Evolutionary conservation across 2,888 invertebrate genomes (phyloP).

Genomic region (Zhuqinia jingwanae): DNA sequence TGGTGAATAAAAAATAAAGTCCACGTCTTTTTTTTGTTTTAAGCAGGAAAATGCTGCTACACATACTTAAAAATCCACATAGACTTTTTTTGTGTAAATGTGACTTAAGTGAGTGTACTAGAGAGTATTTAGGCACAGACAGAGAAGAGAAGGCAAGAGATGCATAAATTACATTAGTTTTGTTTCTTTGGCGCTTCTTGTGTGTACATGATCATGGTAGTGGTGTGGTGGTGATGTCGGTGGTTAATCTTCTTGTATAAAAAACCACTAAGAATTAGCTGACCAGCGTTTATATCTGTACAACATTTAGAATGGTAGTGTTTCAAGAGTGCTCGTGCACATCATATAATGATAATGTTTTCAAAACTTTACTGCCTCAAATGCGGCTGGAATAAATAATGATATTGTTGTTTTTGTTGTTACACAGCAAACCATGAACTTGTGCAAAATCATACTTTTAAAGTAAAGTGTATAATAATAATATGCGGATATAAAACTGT

Average conservation of each 20-base stretch:
- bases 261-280: neutral
- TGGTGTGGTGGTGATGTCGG: neutral
- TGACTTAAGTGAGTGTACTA: too few relatives aligned
- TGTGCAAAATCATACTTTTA: neutral
- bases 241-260: neutral
- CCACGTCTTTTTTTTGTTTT: conserved; percentile 1
- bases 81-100: neutral
- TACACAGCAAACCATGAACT: neutral
- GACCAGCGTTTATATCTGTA: conserved; percentile 5
- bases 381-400: too few relatives aligned
- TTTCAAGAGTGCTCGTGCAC: neutral
- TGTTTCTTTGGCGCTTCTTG: too few relatives aligned
- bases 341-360: neutral
- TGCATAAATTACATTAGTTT: too few relatives aligned
- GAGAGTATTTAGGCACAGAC: too few relatives aligned
- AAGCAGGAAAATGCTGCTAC: neutral
- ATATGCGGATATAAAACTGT: neutral
- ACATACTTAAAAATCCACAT: neutral
- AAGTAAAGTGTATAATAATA: neutral
- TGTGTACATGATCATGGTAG: neutral
- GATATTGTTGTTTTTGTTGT: too few relatives aligned
- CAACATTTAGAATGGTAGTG: neutral
- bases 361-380: too few relatives aligned
- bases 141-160: too few relatives aligned
- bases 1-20: neutral